Conservation (phyloP, 2,113 vertebrate genomes). For the Tinamus guttatus region DNA sequence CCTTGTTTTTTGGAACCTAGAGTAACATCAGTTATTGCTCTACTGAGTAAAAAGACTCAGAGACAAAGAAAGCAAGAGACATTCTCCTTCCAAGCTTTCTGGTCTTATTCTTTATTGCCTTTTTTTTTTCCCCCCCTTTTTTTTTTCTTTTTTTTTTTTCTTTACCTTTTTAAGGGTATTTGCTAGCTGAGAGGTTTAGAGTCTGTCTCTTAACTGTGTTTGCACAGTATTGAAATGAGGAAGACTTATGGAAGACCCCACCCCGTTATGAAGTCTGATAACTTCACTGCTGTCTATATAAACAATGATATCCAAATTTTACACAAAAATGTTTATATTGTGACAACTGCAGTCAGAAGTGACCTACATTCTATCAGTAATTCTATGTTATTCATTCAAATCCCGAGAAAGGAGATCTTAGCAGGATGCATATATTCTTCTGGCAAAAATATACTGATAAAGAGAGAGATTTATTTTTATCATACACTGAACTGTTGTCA, state of each 20-base stretch:
- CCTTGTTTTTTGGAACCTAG: background rate
- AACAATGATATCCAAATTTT: background rate
- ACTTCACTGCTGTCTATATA: background rate
- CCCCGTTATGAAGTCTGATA: background rate
- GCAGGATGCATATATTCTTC: background rate
- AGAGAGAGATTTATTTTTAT: rapidly evolving
- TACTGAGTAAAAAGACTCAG: background rate
- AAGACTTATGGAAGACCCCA: background rate
- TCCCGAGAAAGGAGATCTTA: background rate
- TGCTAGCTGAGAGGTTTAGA: background rate
- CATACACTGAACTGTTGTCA: background rate
- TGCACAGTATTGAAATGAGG: background rate
- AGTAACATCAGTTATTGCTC: background rate
- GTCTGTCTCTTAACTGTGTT: background rate
- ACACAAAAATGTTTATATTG: background rate
- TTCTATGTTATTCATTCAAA: background rate
- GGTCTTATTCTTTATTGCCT: background rate
- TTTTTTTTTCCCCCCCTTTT: background rate
- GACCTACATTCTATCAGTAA: background rate
- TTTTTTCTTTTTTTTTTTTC: background rate
- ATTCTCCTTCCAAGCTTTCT: background rate
- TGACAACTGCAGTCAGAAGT: background rate
- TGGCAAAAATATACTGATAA: background rate
- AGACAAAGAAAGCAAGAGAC: background rate
- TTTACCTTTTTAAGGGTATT: background rate